phyloP scores from a whole-genome alignment of 2,797 vertebrate genomes.

The Chlorospingus flavigularis region DNA sequence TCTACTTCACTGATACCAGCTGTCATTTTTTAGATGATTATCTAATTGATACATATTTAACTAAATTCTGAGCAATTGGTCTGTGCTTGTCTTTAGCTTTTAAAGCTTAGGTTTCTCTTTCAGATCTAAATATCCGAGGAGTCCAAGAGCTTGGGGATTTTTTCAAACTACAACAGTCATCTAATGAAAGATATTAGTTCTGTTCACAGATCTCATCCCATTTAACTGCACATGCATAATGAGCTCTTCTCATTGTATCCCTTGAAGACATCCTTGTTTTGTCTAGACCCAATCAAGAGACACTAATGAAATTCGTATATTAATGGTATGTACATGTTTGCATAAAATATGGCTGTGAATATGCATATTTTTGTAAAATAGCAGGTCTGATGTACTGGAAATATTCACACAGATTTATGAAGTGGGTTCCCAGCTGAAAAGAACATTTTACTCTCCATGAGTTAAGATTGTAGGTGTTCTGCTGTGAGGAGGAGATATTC shows the following conservation, averaged over 20 bases:
- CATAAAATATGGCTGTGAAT: constrained; percentile 3
- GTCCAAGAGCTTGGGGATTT: background rate
- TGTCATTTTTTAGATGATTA: constrained; percentile 27
- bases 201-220: background rate
- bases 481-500: background rate
- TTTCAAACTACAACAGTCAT: background rate
- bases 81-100: background rate
- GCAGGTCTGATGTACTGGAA: background rate
- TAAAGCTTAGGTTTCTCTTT: background rate
- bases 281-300: constrained; percentile 40
- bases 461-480: background rate
- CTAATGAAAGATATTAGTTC: background rate
- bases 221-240: background rate
- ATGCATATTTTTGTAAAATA: background rate
- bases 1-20: constrained; percentile 39
- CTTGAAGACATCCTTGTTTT: constrained; percentile 37
- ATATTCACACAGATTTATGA: background rate
- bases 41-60: constrained; percentile 51
- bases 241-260: background rate
- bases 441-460: background rate
- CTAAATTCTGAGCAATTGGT: constrained; percentile 7
- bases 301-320: background rate
- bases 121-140: background rate
- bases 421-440: background rate
- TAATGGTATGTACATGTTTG: background rate